These are phyloP conservation scores for Chalcis sispes DNA, from an alignment of 2,888 invertebrate genomes.

Conservation along the genomic window DNA sequence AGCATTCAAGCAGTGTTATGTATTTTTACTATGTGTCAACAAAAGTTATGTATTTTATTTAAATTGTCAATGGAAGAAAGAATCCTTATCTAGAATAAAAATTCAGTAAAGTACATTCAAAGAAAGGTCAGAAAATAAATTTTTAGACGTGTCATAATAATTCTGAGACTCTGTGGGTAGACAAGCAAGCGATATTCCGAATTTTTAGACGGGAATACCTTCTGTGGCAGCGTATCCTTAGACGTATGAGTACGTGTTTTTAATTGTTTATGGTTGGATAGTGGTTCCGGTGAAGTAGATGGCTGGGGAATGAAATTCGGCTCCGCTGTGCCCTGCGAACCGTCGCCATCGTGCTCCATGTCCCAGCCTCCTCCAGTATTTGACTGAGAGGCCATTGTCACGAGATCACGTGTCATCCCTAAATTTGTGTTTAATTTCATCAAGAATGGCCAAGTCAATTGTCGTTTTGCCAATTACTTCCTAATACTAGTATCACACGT, in stretches of 20 bases:
- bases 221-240: conserved; percentile 77
- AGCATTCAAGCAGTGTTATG: conserved; percentile 73
- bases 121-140: neutral
- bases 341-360: conserved; percentile 73
- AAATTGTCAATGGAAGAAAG: neutral
- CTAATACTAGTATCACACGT: conserved; percentile 28
- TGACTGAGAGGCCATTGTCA: conserved; percentile 74
- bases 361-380: conserved; percentile 72
- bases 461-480: conserved; percentile 33
- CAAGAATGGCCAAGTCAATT: conserved; percentile 27
- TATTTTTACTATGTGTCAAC: conserved; percentile 61
- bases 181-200: conserved; percentile 18
- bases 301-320: conserved; percentile 73
- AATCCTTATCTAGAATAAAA: neutral
- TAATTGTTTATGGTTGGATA: conserved; percentile 75
- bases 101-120: conserved; percentile 7
- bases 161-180: neutral
- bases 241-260: conserved; percentile 80
- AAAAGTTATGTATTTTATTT: neutral
- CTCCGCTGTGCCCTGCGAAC: conserved; percentile 72
- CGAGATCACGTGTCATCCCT: conserved; percentile 76
- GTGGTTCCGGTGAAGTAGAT: conserved; percentile 77
- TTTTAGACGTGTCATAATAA: neutral
- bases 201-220: conserved; percentile 64
- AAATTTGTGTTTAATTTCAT: conserved; percentile 63